Evolutionary conservation across 2,888 invertebrate genomes (phyloP), one percentile per base, ranked within the genome.

Genomic region (Trissolcus japonicus): DNA sequence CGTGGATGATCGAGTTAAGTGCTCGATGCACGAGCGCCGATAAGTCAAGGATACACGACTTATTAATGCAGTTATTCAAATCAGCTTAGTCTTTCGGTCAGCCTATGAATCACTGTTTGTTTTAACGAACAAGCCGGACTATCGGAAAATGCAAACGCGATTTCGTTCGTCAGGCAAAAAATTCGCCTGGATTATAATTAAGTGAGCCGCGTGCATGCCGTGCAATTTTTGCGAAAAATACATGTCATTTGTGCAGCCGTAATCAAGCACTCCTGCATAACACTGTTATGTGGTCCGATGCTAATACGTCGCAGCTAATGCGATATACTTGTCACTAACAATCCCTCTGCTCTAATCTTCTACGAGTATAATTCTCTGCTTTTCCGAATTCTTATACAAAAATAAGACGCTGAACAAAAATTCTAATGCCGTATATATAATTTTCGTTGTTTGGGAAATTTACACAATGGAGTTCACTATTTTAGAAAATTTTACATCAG

Each of bases 11-110:
- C 79, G 76, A 79, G 76, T 79, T 79, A 79, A 76, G 62, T 51
- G 57, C 76, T 74, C 80, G 81, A 81, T 81, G 79, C 81, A 81
- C 78, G 81, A 79, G 79, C 50, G 57, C 65, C 76, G 80, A 80
- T 81, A 80, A 79, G 77, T 79, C 75, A 60, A 63, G 62, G 63
- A 57, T 65, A 63, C 53, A 51, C 11, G 6, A 55, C 69, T 76
- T 71, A 71, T 71, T 66, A 76, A 76, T 71, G 69, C 69, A 56
- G 76, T 71, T 76, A 76, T 69, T 69, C 66, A 68, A 75, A 75
- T 75, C 51, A 75, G 16, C 14, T 48, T 50, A 66, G 73, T 54
- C 73, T 61, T 73, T 61, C 55, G 56, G 41, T 51, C 50, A 21
- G 51, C 56, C 61, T 48, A 72, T 67, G 66, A 72, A 72, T 72